A percentile compares a stretch with the other conserved stretches of the same genome.
These are phyloP conservation scores for Morelia viridis DNA, from an alignment of 2,797 vertebrate species.

Conservation along the genomic window DNA sequence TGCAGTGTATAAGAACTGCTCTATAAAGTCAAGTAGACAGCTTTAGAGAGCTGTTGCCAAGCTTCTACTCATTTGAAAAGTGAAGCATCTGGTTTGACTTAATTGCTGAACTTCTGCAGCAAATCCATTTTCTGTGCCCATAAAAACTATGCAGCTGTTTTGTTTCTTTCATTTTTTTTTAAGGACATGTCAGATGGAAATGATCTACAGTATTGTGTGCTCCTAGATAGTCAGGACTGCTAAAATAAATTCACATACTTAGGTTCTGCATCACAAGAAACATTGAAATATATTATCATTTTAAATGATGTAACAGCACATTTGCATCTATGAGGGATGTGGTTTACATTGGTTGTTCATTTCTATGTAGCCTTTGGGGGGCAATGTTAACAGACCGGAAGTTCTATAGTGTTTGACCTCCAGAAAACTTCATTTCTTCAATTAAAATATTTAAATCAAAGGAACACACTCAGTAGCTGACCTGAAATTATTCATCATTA, in stretches of 20 bases:
- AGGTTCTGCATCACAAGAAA: background rate
- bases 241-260: background rate
- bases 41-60: constrained; percentile 44
- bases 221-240: background rate
- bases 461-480: background rate
- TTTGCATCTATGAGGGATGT: background rate
- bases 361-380: background rate
- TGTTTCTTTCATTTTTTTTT: background rate
- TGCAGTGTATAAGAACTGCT: constrained; percentile 46
- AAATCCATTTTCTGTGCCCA: constrained; percentile 51
- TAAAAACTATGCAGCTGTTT: constrained; percentile 29
- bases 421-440: background rate
- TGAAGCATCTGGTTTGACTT: constrained; percentile 57
- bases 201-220: background rate
- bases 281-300: background rate
- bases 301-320: background rate
- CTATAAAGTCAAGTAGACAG: constrained; percentile 63
- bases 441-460: background rate
- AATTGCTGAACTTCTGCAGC: constrained; percentile 56
- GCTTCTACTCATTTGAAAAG: constrained; percentile 42
- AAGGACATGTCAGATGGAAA: constrained; percentile 11
- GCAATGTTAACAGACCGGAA: background rate
- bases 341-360: background rate
- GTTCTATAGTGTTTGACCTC: background rate
- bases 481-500: background rate